Evolutionary conservation across 2,797 vertebrate species (phyloP).

Genomic region (Phoeniculus purpureus): DNA sequence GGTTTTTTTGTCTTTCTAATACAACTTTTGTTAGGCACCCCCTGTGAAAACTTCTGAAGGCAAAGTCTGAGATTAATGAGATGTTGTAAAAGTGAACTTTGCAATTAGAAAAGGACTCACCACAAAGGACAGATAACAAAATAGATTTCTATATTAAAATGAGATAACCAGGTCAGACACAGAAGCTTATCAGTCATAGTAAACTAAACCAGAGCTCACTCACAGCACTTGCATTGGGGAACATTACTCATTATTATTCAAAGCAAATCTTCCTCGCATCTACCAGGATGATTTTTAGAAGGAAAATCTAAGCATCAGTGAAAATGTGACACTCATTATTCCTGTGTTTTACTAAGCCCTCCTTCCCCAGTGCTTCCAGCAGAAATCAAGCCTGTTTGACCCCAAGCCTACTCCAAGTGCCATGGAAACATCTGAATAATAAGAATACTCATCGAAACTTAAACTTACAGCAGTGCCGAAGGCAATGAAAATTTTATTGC

Average conservation of each 20-base stretch:
- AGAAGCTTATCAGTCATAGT: background rate
- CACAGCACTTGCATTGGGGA: background rate
- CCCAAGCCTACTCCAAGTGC: background rate
- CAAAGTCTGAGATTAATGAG: background rate
- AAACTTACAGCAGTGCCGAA: constrained; percentile 44
- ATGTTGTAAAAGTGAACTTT: background rate
- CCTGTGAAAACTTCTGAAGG: background rate
- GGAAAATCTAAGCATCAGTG: background rate
- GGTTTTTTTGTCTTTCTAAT: background rate
- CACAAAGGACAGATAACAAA: background rate
- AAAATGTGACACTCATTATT: background rate
- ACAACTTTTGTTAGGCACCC: background rate
- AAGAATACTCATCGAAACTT: constrained; percentile 65
- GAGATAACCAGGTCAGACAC: background rate
- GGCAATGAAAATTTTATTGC: constrained; percentile 70
- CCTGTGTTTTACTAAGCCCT: background rate
- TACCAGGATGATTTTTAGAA: background rate
- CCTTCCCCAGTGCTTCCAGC: background rate
- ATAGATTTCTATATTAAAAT: background rate
- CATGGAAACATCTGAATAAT: constrained; percentile 53
- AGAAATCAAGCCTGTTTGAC: constrained; percentile 30
- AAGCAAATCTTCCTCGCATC: background rate
- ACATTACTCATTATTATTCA: background rate
- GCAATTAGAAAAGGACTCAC: background rate
- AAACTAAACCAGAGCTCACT: background rate